Percentiles rank a stretch among this genome's conserved stretches.
These are phyloP conservation scores for Lithophane leautieri DNA, from an alignment of 2,888 invertebrate genomes.

Conservation along the genomic window DNA sequence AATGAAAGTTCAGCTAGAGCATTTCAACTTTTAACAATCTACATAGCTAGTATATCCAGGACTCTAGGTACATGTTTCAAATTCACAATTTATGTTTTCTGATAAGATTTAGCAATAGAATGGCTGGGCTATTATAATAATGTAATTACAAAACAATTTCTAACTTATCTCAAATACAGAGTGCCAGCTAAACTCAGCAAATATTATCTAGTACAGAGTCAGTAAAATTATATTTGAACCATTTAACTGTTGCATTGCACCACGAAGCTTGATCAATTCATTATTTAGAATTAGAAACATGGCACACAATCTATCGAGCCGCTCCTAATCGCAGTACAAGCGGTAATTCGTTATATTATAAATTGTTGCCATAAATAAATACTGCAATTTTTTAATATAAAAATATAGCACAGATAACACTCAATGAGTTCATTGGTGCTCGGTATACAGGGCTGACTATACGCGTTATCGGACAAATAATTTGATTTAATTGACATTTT, in stretches of 20 bases:
- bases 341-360: slow-evolving; percentile 14
- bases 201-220: slow-evolving; percentile 11
- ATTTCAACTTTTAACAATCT: neutral
- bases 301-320: slow-evolving; percentile 13
- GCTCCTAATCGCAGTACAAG: slow-evolving; percentile 27
- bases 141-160: slow-evolving; percentile 23
- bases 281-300: slow-evolving; percentile 19
- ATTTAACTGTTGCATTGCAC: slow-evolving; percentile 35
- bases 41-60: neutral
- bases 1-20: neutral
- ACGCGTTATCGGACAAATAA: slow-evolving; percentile 57
- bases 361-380: slow-evolving; percentile 46
- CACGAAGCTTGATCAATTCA: slow-evolving; percentile 20
- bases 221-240: slow-evolving; percentile 16
- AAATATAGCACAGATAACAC: slow-evolving; percentile 45
- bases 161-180: slow-evolving; percentile 8
- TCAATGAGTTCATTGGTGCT: slow-evolving; percentile 57
- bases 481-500: slow-evolving; percentile 64
- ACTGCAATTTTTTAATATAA: slow-evolving; percentile 45
- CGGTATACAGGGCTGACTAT: slow-evolving; percentile 1
- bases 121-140: slow-evolving; percentile 4
- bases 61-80: slow-evolving; percentile 13
- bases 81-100: slow-evolving; percentile 25
- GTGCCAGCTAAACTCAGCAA: neutral
- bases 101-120: slow-evolving; percentile 21